phyloP scores from a whole-genome alignment of 2,888 invertebrate genomes.

The Apoda limacodes region DNA sequence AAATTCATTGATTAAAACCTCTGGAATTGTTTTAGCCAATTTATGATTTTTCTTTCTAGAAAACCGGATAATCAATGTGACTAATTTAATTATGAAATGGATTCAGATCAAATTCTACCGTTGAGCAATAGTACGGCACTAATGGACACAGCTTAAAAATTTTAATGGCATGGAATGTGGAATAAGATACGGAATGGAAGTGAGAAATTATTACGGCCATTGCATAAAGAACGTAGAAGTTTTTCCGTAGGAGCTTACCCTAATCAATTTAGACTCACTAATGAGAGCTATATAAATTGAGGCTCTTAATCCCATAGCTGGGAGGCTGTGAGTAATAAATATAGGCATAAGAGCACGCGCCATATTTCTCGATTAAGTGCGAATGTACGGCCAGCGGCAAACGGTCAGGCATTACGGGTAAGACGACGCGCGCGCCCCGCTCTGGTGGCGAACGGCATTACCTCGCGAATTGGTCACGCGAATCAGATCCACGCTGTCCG shows the following conservation, averaged over 20 bases:
- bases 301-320: slow-evolving; percentile 49
- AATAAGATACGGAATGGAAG: no score
- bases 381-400: slow-evolving; percentile 1
- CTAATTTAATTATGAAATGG: no score
- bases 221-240: slow-evolving; percentile 10
- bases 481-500: slow-evolving; percentile 60
- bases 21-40: no score
- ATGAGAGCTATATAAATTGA: slow-evolving; percentile 62
- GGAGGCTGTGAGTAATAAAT: slow-evolving; percentile 53
- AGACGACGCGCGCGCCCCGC: no score
- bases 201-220: no score
- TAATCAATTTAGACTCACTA: slow-evolving; percentile 59
- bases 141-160: no score
- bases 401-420: slow-evolving; percentile 14
- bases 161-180: no score
- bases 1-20: no score
- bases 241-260: slow-evolving; percentile 27
- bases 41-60: no score
- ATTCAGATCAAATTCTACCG: no score
- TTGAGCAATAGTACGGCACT: no score
- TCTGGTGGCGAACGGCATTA: slow-evolving; percentile 58
- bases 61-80: no score
- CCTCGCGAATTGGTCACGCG: slow-evolving; percentile 60
- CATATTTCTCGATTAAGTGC: slow-evolving; percentile 70
- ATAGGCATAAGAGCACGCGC: slow-evolving; percentile 62